Base-by-base conservation (phyloP, 2,797 vertebrate genomes). In the Poeciliopsis turneri region DNA sequence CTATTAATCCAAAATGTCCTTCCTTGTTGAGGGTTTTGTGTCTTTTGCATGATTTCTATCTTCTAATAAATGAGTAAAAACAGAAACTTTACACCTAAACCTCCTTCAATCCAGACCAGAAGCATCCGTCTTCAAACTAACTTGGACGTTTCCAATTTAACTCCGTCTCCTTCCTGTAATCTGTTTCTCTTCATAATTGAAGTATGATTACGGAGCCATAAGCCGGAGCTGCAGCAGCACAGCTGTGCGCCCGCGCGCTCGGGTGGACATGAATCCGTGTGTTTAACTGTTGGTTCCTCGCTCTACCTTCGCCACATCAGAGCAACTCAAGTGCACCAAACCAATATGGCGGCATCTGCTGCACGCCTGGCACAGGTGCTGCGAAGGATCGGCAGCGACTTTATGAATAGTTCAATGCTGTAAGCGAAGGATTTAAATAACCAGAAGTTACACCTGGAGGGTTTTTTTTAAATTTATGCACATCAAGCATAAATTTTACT, bases 261-360 rank as follows among this genome's bases (percentile, higher is more conserved):
- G 88, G 90, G 84, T 93, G 91, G 92, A 94, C 92, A 92, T 87
- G 90, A 89, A 90, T 92, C 91, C 47, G 92, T 92, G 91, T 90
- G 91, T 94, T 95, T 94, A 95, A 94, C 92, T 82, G 91, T 94
- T 94, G 91, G 92, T 95, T 55, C 92, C 94, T 93, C 91, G 28
- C 89, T 89, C 93, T 93, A 97, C 96, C 96, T 97, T 95, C 90
- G 57, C 88, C 87, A 90, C 95, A 68, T 92, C 76, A 85, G 92
- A 95, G 79, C 96, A 96, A 97, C 95, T 97, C 95, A 95, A 97
- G 96, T 96, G 96, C 93, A 96, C 95, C 96, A 92, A 95, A 96
- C 95, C 97, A 97, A 97, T 97, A 97, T 97, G 97, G 95, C 94
- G 95, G 95, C 96, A 95, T 97, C 97, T 97, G 97, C 95, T 91